A percentile compares a stretch with the other conserved stretches of the same genome.
Conservation (phyloP, 2,797 vertebrate species). For the Neomorphus geoffroyi region DNA sequence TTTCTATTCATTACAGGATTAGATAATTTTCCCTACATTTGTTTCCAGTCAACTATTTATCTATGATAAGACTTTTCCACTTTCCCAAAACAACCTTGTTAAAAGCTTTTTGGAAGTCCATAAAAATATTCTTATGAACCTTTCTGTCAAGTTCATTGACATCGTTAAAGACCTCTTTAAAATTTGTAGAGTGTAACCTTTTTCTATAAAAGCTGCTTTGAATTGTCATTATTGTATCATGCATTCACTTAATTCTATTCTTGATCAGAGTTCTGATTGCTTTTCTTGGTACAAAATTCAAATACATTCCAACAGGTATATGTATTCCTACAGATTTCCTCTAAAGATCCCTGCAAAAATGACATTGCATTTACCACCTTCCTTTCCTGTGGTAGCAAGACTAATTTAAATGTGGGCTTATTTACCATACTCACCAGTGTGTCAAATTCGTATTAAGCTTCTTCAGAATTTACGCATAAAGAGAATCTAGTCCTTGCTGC, state of each 20-base stretch:
- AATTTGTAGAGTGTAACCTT: background rate
- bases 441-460: background rate
- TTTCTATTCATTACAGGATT: background rate
- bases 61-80: background rate
- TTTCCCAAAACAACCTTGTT: background rate
- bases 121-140: background rate
- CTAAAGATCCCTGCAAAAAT: background rate
- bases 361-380: background rate
- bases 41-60: background rate
- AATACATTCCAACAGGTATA: background rate
- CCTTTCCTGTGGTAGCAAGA: background rate
- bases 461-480: background rate
- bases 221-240: background rate
- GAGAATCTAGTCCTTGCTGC: background rate
- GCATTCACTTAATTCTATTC: background rate
- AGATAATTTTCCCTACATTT: background rate
- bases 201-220: background rate
- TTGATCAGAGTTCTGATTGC: background rate
- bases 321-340: background rate
- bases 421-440: background rate
- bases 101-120: background rate
- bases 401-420: background rate
- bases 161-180: background rate
- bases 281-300: background rate
- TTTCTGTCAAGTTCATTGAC: background rate